A percentile compares a stretch with the other conserved stretches of the same genome.
These are phyloP conservation scores for Cyphomyrus discorhynchus DNA, from an alignment of 2,113 vertebrate species.

Conservation along the genomic window DNA sequence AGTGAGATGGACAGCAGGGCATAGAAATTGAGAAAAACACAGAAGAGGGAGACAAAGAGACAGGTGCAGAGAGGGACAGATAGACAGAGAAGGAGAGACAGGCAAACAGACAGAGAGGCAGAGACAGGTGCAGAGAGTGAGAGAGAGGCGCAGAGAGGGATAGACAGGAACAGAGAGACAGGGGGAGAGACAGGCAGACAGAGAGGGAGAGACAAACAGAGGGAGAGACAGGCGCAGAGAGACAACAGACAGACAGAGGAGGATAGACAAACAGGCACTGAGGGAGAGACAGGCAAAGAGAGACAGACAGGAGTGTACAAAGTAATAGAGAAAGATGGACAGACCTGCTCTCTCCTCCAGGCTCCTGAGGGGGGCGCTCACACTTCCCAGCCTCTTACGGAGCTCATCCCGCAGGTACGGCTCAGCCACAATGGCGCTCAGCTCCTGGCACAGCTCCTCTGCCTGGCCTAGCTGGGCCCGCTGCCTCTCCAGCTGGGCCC, in stretches of 20 bases:
- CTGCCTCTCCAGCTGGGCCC: slow-evolving; percentile 80
- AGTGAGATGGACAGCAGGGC: neutral
- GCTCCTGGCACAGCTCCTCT: slow-evolving; percentile 72
- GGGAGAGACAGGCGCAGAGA: neutral
- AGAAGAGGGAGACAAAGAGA: neutral
- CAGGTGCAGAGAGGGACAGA: neutral
- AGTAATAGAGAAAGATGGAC: neutral
- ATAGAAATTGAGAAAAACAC: neutral
- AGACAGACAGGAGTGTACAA: neutral
- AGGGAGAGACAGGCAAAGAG: neutral
- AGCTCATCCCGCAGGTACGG: slow-evolving; percentile 93
- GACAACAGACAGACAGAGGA: too few relatives aligned
- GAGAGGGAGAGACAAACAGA: neutral
- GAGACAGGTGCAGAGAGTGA: neutral
- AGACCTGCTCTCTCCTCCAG: slow-evolving; percentile 90
- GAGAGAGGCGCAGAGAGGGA: neutral
- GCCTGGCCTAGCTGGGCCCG: slow-evolving; percentile 72
- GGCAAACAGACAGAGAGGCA: too few relatives aligned
- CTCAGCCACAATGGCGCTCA: slow-evolving; percentile 83
- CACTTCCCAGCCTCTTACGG: slow-evolving; percentile 78
- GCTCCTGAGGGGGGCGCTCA: slow-evolving; percentile 77
- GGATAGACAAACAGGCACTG: neutral
- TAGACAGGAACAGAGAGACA: neutral
- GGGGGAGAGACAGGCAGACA: neutral
- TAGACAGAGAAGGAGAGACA: neutral